Evolutionary conservation across 2,113 vertebrate species (phyloP).

Genomic region (Scatophagus argus): DNA sequence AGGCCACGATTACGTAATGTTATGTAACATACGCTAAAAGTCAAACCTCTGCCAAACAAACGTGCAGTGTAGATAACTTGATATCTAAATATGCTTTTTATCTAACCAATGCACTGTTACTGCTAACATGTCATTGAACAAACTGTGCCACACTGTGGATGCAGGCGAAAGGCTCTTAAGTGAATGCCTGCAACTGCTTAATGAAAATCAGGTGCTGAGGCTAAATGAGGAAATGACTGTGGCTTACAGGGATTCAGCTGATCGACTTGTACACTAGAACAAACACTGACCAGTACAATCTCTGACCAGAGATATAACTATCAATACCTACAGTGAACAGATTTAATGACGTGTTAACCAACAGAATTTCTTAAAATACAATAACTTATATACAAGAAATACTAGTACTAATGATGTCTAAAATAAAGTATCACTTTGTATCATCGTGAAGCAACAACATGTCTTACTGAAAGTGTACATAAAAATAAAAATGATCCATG

Average conservation of each 20-base stretch:
- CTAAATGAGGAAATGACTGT: not conserved
- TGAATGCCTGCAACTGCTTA: not conserved
- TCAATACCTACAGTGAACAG: not conserved
- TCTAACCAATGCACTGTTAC: not conserved
- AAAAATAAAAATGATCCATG: not conserved
- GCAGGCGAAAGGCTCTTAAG: not conserved
- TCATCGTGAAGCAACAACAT: not conserved
- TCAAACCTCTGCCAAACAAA: not conserved
- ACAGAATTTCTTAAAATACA: not conserved
- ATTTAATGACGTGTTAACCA: not conserved
- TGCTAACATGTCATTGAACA: not conserved
- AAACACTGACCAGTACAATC: too few relatives aligned
- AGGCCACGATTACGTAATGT: too few relatives aligned
- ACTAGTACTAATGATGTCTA: too few relatives aligned
- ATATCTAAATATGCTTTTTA: not conserved
- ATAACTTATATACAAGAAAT: too few relatives aligned
- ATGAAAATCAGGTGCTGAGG: not conserved
- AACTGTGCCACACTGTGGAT: not conserved
- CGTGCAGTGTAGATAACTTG: not conserved
- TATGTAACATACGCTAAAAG: not conserved
- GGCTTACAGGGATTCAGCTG: not conserved
- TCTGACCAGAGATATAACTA: too few relatives aligned
- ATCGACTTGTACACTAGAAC: too few relatives aligned
- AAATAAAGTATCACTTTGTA: not conserved
- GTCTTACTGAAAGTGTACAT: not conserved